Evolutionary conservation across 2,797 vertebrate species (phyloP).

Genomic region (Leptatherina wallacei): DNA sequence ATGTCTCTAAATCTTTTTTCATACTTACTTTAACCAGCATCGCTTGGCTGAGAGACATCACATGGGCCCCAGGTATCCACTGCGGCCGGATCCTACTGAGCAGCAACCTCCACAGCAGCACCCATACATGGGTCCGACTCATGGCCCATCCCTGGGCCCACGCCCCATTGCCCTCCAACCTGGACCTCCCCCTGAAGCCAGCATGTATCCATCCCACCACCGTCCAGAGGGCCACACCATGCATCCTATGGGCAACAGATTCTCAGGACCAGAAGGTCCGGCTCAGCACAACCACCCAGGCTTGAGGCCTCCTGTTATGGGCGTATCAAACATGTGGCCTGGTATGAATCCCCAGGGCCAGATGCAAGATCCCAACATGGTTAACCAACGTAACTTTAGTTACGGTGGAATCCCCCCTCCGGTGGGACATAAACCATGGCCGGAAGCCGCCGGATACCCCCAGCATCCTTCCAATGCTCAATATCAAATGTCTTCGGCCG

Average conservation of each 20-base stretch:
- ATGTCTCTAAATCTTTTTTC: background rate
- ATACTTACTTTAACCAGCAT: conserved; percentile 72
- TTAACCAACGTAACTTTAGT: conserved; percentile 78
- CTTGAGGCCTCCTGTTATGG: conserved; percentile 72
- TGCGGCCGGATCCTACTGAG: conserved; percentile 77
- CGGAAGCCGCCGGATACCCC: conserved; percentile 83
- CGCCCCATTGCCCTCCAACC: conserved; percentile 86
- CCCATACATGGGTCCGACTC: conserved; percentile 84
- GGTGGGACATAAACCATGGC: conserved; percentile 86
- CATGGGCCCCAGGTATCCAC: conserved; percentile 81
- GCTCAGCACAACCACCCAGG: conserved; percentile 74
- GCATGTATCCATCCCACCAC: conserved; percentile 84
- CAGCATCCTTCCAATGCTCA: conserved; percentile 75
- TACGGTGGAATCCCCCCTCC: conserved; percentile 86
- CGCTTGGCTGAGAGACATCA: conserved; percentile 84
- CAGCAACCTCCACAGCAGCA: conserved; percentile 76
- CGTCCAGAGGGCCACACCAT: conserved; percentile 80
- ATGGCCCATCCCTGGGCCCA: conserved; percentile 84
- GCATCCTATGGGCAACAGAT: conserved; percentile 73
- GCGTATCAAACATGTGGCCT: conserved; percentile 74
- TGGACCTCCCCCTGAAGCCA: conserved; percentile 85
- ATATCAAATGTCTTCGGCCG: conserved; percentile 77
- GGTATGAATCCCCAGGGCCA: conserved; percentile 77
- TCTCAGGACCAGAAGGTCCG: conserved; percentile 71
- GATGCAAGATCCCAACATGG: conserved; percentile 79